These are phyloP conservation scores for Marmota flaviventris DNA, from an alignment of 2,113 vertebrate species.

Conservation along the genomic window DNA sequence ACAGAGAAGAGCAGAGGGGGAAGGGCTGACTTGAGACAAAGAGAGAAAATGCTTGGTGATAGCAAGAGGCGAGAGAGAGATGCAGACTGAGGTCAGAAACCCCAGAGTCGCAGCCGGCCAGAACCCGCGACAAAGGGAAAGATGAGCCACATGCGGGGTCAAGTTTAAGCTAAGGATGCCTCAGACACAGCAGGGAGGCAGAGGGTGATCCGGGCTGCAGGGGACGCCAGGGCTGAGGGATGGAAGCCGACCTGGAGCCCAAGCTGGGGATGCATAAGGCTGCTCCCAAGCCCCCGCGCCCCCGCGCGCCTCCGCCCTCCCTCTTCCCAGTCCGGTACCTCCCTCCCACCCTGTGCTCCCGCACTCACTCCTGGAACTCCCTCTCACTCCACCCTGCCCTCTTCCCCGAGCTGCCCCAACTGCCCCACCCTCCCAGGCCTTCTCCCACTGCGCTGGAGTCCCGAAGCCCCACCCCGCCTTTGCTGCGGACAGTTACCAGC, in stretches of 20 bases:
- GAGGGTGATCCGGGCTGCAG: neutral
- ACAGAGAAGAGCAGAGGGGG: neutral
- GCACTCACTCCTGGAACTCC: neutral
- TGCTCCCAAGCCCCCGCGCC: no score
- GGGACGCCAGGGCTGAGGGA: neutral
- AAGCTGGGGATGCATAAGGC: fast-evolving
- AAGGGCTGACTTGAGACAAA: neutral
- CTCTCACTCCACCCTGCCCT: neutral
- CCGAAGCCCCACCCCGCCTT: neutral
- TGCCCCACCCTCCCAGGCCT: neutral
- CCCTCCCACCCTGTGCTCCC: no score
- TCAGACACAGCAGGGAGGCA: neutral
- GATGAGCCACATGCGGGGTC: neutral
- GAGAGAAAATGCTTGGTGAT: no score
- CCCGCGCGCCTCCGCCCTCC: no score
- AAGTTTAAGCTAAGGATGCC: neutral
- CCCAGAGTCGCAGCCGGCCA: neutral
- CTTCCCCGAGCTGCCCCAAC: no score
- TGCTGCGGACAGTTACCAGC: neutral
- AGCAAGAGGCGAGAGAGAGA: neutral
- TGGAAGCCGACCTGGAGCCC: fast-evolving
- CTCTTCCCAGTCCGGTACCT: no score
- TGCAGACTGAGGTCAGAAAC: neutral
- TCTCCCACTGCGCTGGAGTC: no score
- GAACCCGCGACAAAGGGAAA: neutral